phyloP scores from a whole-genome alignment of 2,888 invertebrate genomes.

The Seira sanloemensis region DNA sequence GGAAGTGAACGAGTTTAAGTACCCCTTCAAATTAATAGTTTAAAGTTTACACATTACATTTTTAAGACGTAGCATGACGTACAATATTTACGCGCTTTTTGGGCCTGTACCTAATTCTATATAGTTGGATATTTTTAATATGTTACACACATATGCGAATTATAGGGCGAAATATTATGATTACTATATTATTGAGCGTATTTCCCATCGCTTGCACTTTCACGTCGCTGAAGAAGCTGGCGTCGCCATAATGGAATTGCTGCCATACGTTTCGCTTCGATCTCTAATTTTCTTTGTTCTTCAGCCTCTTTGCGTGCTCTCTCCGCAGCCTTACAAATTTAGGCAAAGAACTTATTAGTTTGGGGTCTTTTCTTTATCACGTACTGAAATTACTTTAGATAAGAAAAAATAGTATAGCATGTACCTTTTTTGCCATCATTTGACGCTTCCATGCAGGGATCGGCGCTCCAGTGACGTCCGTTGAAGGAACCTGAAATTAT shows the following conservation, averaged over 20 bases:
- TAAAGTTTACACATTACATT: constrained; percentile 12
- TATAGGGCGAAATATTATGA: background rate
- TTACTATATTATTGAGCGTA: constrained; percentile 68
- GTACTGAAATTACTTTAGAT: no score
- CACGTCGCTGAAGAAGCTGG: constrained; percentile 82
- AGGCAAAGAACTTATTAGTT: no score
- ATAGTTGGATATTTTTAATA: background rate
- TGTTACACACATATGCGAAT: background rate
- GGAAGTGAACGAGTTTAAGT: constrained; percentile 14
- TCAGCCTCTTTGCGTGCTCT: constrained; percentile 93
- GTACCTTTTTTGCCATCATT: constrained; percentile 88
- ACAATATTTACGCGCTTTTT: constrained; percentile 1
- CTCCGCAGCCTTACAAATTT: constrained; percentile 85
- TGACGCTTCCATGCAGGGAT: constrained; percentile 97
- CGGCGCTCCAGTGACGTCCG: constrained; percentile 89
- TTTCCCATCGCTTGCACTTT: constrained; percentile 71
- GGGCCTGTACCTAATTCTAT: background rate
- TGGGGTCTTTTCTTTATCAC: no score
- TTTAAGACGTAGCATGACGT: constrained; percentile 2
- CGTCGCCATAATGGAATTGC: constrained; percentile 96
- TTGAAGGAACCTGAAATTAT: constrained; percentile 75
- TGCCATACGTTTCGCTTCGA: constrained; percentile 88
- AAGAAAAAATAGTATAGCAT: no score
- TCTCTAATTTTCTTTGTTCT: constrained; percentile 88
- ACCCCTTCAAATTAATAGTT: constrained; percentile 40